Conservation (phyloP, 1,140 invertebrate genomes). For the Drosophila sechellia region DNA sequence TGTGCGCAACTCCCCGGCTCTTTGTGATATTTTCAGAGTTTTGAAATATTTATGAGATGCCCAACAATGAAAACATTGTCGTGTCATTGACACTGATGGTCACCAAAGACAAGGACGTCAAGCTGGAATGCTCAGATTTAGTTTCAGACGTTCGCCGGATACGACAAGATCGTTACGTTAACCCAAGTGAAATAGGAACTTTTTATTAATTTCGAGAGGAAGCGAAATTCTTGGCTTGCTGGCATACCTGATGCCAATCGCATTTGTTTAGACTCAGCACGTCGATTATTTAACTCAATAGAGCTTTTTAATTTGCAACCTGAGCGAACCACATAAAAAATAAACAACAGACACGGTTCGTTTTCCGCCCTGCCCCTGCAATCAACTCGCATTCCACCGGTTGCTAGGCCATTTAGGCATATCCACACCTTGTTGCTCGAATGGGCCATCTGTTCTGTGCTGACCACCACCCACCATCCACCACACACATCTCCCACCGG, state of each 20-base stretch:
- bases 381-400: constrained; percentile 30
- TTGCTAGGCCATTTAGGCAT: constrained; percentile 45
- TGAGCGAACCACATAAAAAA: constrained; percentile 72
- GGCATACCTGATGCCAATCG: constrained; percentile 45
- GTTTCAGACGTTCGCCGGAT: constrained; percentile 12
- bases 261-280: constrained; percentile 61
- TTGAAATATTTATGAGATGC: constrained; percentile 39
- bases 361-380: constrained; percentile 24
- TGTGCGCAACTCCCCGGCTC: neutral
- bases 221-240: constrained; percentile 14
- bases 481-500: constrained; percentile 8
- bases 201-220: constrained; percentile 7
- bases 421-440: constrained; percentile 45
- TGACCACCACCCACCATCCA: constrained; percentile 19
- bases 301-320: constrained; percentile 71
- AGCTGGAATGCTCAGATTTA: neutral
- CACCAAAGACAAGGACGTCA: constrained; percentile 6
- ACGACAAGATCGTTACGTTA: constrained; percentile 9
- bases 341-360: constrained; percentile 60
- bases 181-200: constrained; percentile 18
- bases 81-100: constrained; percentile 33
- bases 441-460: constrained; percentile 64
- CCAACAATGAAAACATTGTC: constrained; percentile 10
- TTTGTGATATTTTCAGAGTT: constrained; percentile 6
- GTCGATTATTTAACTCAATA: constrained; percentile 65